Conservation (phyloP, 2,797 vertebrate genomes). For the Peromyscus attwateri region DNA sequence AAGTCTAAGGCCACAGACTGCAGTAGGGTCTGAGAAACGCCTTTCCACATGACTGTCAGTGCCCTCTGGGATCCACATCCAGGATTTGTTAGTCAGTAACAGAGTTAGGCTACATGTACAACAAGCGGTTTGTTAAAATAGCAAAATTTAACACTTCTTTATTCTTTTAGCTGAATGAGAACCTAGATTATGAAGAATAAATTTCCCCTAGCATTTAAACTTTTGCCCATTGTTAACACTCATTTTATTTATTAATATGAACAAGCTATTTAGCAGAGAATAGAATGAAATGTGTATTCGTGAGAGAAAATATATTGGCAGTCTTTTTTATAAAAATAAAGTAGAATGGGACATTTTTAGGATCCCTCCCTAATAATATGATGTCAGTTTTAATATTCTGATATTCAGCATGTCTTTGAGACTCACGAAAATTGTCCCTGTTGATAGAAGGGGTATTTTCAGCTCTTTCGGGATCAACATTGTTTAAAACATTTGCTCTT, state of each 20-base stretch:
- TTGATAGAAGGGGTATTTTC: constrained; percentile 44
- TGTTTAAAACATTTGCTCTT: constrained; percentile 73
- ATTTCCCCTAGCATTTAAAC: constrained; percentile 71
- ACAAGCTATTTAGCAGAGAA: constrained; percentile 36
- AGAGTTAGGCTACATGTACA: not conserved
- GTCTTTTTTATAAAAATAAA: constrained; percentile 77
- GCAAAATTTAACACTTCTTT: constrained; percentile 47
- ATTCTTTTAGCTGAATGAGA: constrained; percentile 60
- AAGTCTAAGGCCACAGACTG: constrained; percentile 71
- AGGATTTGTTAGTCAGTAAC: constrained; percentile 70
- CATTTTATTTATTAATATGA: constrained; percentile 64
- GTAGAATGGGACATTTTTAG: constrained; percentile 81
- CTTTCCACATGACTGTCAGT: constrained; percentile 68
- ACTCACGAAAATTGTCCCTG: constrained; percentile 57
- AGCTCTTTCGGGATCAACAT: constrained; percentile 76
- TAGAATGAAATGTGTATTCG: constrained; percentile 60
- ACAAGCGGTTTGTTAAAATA: constrained; percentile 38
- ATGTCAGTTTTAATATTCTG: constrained; percentile 74
- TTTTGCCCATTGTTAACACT: not conserved
- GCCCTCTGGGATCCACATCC: constrained; percentile 58
- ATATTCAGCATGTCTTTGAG: constrained; percentile 71
- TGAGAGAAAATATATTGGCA: constrained; percentile 62
- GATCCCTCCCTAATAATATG: constrained; percentile 66
- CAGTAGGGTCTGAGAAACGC: constrained; percentile 84
- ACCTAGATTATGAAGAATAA: constrained; percentile 60